These are phyloP conservation scores for Pectinophora gossypiella DNA, from an alignment of 1,140 invertebrate genomes.

Conservation along the genomic window DNA sequence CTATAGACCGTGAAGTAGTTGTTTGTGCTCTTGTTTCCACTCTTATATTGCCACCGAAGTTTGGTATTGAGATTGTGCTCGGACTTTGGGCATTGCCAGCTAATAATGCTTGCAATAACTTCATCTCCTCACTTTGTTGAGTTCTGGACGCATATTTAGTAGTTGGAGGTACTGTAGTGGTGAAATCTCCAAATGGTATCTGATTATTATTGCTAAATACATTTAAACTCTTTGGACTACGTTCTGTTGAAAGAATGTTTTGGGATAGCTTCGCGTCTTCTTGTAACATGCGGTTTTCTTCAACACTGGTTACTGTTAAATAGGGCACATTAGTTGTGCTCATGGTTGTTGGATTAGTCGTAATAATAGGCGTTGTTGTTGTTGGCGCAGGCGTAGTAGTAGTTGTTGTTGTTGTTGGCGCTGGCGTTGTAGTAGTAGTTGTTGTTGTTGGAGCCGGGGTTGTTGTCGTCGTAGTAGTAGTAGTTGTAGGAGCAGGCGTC, in stretches of 20 bases:
- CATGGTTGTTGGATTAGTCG: conserved; percentile 10
- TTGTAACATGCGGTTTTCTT: background rate
- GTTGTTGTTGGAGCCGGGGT: conserved; percentile 14
- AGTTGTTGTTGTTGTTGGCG: conserved; percentile 18
- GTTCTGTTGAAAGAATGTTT: background rate
- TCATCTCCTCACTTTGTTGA: conserved; percentile 23
- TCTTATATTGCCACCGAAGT: conserved; percentile 15
- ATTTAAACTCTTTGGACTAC: background rate
- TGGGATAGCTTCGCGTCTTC: background rate
- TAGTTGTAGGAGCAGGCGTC: conserved; percentile 19
- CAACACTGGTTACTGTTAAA: conserved; percentile 16
- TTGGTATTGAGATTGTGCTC: conserved; percentile 32
- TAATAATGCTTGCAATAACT: conserved; percentile 43
- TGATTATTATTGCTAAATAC: background rate
- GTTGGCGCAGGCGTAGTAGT: conserved; percentile 12
- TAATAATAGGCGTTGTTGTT: conserved; percentile 19
- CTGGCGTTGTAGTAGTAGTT: conserved; percentile 10
- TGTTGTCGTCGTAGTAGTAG: conserved; percentile 17
- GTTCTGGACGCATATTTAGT: conserved; percentile 6
- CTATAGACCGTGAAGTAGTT: conserved; percentile 27
- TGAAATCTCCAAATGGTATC: background rate
- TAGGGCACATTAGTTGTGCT: conserved; percentile 3
- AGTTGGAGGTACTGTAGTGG: background rate
- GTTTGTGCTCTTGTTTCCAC: conserved; percentile 16
- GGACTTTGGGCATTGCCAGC: conserved; percentile 33